Evolutionary conservation across 2,797 vertebrate species (phyloP).

Genomic region (Alectoris magna): DNA sequence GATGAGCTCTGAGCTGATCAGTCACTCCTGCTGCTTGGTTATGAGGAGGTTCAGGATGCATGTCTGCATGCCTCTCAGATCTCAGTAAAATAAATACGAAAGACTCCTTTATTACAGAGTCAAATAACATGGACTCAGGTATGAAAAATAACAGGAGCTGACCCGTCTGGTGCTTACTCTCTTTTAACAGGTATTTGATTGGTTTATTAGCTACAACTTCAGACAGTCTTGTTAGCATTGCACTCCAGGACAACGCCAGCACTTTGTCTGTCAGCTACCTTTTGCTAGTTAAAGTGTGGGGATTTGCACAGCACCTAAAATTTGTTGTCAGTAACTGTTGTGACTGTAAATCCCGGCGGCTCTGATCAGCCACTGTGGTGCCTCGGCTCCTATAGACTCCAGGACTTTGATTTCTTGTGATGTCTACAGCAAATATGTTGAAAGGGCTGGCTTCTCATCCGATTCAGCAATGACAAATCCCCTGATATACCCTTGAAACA

Average conservation of each 20-base stretch:
- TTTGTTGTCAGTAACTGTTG: not conserved
- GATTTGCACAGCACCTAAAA: conserved; percentile 20
- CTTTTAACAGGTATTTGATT: not conserved
- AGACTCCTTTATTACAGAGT: conserved; percentile 56
- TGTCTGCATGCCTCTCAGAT: not conserved
- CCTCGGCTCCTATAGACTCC: conserved; percentile 21
- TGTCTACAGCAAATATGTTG: conserved; percentile 49
- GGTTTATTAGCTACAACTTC: conserved; percentile 14
- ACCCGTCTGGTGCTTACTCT: not conserved
- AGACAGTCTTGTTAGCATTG: accelerated
- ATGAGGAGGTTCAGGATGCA: not conserved
- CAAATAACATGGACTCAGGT: not conserved
- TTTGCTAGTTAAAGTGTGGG: accelerated
- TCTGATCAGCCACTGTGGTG: conserved; percentile 31
- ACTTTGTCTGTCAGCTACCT: not conserved
- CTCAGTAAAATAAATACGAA: conserved; percentile 62
- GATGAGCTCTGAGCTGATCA: conserved; percentile 15
- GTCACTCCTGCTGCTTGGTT: not conserved
- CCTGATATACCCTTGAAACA: conserved; percentile 48
- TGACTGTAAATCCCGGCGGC: not conserved
- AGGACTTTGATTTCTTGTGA: conserved; percentile 59
- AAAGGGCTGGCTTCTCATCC: conserved; percentile 45
- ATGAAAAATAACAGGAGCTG: not conserved
- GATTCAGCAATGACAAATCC: conserved; percentile 50
- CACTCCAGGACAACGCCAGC: not conserved